Base-by-base conservation (phyloP, 2,888 invertebrate species). In the Sphaerophoria taeniata region DNA sequence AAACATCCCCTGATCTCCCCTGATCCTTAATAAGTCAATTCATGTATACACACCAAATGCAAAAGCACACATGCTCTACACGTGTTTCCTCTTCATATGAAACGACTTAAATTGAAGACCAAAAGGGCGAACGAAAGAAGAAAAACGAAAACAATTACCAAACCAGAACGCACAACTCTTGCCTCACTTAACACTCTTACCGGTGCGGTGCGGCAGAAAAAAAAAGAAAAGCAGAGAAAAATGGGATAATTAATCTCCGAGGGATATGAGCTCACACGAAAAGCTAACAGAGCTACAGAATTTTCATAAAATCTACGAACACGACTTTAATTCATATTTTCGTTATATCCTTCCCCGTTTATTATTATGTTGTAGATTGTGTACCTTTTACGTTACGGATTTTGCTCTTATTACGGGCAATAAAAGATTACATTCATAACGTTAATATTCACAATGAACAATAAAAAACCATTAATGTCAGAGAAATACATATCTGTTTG, bases 361-460 rank as follows among this genome's bases (percentile, higher is more conserved):
- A 73, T 63, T 56, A 67, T 56, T 31, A 71, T 24, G 24, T 24
- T 24, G 24, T 24, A 24, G 24, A 24, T 24, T 24, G 2, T 24
- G 24, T 24, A 24, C 24, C 67, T 61, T 58, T 61, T 33, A 72
- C 56, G 71, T 36, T 75, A 14, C 75, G 24, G 24, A 24, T 24
- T 24, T 14, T 72, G 80, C 71, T 80, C 80, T 75, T 84, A 84
- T 80, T 84, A 72, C 80, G 43, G 49, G 47, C 84, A 84, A 84
- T 84, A 84, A 84, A 84, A 80, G 80, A 84, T 84, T 80, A 84
- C 84, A 84, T 84, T 84, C 84, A 84, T 76, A 84, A 84, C 75
- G 61, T 67, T 80, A 63, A 76, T 75, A 39, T 49, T 72, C 71
- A 67, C 55, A 80, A 69, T 72, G 80, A 80, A 84, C 75, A 84